phyloP scores from a whole-genome alignment of 2,888 invertebrate species.

The Nomada fucata region DNA sequence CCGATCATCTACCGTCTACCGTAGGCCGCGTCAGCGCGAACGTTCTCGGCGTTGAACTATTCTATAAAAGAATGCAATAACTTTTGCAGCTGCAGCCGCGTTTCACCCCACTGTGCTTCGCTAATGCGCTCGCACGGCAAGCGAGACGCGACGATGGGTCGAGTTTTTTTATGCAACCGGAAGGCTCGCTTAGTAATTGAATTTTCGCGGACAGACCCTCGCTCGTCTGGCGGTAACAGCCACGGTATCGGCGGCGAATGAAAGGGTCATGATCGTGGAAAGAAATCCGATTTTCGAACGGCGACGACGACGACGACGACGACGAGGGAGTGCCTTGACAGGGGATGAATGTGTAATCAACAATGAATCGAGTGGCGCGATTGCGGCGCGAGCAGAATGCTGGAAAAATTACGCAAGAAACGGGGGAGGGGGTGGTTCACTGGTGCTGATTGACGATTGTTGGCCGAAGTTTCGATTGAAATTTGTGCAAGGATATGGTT shows the following conservation, averaged over 20 bases:
- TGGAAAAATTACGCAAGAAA: background rate
- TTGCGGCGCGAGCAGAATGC: conserved; percentile 8
- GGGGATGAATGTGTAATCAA: conserved; percentile 45
- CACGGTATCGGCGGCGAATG: background rate
- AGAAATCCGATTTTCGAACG: conserved; percentile 17
- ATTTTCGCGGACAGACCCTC: conserved; percentile 30
- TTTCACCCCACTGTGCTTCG: too few relatives aligned
- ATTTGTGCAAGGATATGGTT: background rate
- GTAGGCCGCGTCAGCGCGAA: too few relatives aligned
- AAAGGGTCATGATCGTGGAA: conserved; percentile 13
- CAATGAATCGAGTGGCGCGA: conserved; percentile 25
- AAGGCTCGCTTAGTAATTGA: conserved; percentile 36
- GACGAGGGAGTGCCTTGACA: background rate
- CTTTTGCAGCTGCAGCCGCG: too few relatives aligned
- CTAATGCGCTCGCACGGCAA: background rate
- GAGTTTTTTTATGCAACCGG: conserved; percentile 48
- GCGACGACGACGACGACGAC: background rate
- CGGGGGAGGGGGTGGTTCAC: too few relatives aligned
- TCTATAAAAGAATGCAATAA: too few relatives aligned
- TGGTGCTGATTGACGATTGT: conserved; percentile 25
- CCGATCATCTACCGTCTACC: too few relatives aligned
- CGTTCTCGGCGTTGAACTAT: too few relatives aligned
- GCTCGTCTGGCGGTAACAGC: background rate
- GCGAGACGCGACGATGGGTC: conserved; percentile 25
- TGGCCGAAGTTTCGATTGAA: background rate